These are phyloP conservation scores for Eremobia ochroleuca DNA, from an alignment of 2,888 invertebrate species.

Conservation along the genomic window DNA sequence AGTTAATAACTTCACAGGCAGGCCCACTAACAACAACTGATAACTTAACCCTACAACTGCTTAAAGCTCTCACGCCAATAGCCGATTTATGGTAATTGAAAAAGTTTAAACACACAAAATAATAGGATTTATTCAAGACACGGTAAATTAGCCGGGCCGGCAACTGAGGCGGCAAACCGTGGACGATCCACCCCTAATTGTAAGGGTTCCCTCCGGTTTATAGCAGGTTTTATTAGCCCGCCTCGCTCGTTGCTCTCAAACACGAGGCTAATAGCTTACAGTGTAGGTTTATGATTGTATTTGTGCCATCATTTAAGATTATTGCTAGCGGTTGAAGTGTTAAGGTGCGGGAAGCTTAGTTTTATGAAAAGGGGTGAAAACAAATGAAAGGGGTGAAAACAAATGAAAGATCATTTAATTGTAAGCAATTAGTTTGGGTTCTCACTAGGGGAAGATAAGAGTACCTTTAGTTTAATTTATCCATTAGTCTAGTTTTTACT, in stretches of 20 bases:
- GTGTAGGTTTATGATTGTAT: constrained; percentile 25
- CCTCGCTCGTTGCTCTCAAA: constrained; percentile 61
- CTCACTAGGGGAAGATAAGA: neutral
- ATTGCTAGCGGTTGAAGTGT: constrained; percentile 24
- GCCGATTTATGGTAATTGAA: constrained; percentile 56
- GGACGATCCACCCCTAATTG: constrained; percentile 63
- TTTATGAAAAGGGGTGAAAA: neutral
- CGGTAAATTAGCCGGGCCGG: constrained; percentile 50
- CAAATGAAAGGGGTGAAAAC: neutral
- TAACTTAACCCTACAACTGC: constrained; percentile 6
- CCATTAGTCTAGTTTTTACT: too few species aligned
- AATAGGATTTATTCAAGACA: constrained; percentile 57
- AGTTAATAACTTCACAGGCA: neutral
- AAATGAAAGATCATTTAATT: neutral
- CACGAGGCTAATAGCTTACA: constrained; percentile 29
- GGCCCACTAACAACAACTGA: neutral
- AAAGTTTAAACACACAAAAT: constrained; percentile 62
- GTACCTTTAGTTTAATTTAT: too few species aligned
- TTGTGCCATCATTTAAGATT: constrained; percentile 33
- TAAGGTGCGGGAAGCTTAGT: constrained; percentile 13
- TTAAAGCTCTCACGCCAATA: constrained; percentile 6
- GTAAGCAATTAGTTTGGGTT: neutral
- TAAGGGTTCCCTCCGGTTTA: constrained; percentile 69
- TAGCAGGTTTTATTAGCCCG: constrained; percentile 71
- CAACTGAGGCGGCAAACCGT: constrained; percentile 54